phyloP scores from a whole-genome alignment of 1,140 invertebrate genomes.

The Halesus radiatus region DNA sequence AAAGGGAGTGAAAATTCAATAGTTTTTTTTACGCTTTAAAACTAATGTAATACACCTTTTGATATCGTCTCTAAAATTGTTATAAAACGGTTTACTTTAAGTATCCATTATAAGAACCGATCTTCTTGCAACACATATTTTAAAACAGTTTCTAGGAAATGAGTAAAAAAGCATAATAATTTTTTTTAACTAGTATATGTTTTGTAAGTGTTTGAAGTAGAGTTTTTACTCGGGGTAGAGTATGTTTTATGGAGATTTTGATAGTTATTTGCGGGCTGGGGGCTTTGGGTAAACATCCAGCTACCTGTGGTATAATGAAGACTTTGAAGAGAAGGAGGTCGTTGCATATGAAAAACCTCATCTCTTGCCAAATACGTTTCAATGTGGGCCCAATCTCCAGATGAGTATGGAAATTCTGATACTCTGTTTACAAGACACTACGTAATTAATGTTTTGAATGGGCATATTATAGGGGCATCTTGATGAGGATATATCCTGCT shows the following conservation, averaged over 20 bases:
- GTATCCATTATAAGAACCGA: not conserved
- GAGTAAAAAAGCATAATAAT: conserved; percentile 1
- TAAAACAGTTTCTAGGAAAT: not conserved
- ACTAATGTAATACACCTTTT: not conserved
- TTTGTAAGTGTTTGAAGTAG: not conserved
- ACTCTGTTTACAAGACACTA: not conserved
- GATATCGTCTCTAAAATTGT: not conserved
- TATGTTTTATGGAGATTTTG: not conserved
- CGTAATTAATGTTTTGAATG: not conserved
- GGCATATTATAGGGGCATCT: not conserved
- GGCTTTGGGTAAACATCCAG: not conserved
- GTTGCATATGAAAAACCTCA: conserved; percentile 39
- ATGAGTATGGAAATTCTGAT: conserved; percentile 11
- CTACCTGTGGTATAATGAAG: conserved; percentile 32
- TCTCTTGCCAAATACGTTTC: conserved; percentile 21
- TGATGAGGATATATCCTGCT: no score
- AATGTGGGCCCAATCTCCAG: conserved; percentile 5
- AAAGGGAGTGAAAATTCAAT: no score
- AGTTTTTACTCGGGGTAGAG: not conserved
- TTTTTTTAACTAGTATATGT: no score
- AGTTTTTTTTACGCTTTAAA: no score
- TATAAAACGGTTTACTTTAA: not conserved
- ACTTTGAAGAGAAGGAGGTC: conserved; percentile 26
- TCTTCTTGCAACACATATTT: not conserved
- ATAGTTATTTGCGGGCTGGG: not conserved